phyloP scores from a whole-genome alignment of 2,113 vertebrate species.

The Azemiops feae region DNA sequence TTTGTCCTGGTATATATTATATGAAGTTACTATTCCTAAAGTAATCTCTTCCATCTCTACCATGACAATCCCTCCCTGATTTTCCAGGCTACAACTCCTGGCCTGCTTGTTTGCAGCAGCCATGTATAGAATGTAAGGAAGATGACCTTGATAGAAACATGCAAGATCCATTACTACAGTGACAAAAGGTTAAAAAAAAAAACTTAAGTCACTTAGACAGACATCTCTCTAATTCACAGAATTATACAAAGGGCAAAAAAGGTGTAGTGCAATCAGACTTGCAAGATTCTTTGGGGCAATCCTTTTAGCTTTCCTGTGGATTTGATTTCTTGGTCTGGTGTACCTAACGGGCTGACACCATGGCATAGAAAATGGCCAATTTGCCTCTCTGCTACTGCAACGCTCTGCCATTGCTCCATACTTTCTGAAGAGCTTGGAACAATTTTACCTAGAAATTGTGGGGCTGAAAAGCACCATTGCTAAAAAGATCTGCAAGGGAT shows the following conservation, averaged over 20 bases:
- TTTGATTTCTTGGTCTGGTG: background rate
- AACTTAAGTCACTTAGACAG: background rate
- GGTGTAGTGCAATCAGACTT: background rate
- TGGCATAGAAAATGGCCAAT: background rate
- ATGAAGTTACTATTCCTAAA: background rate
- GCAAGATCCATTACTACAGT: background rate
- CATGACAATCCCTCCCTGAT: background rate
- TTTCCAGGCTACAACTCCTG: background rate
- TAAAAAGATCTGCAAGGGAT: background rate
- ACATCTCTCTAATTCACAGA: background rate
- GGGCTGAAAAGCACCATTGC: background rate
- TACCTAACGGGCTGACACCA: background rate
- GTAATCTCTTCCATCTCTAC: background rate
- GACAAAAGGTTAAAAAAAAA: background rate
- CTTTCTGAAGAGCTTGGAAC: background rate
- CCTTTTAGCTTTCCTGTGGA: background rate
- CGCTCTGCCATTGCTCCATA: background rate
- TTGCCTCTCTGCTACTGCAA: background rate
- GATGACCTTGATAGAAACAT: background rate
- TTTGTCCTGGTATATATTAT: background rate
- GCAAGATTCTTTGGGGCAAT: background rate
- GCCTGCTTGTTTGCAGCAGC: background rate
- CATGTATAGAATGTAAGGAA: background rate
- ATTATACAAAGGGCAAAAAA: background rate
- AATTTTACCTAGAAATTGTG: background rate